phyloP scores from a whole-genome alignment of 2,888 invertebrate genomes.

The Ditula angustiorana region DNA sequence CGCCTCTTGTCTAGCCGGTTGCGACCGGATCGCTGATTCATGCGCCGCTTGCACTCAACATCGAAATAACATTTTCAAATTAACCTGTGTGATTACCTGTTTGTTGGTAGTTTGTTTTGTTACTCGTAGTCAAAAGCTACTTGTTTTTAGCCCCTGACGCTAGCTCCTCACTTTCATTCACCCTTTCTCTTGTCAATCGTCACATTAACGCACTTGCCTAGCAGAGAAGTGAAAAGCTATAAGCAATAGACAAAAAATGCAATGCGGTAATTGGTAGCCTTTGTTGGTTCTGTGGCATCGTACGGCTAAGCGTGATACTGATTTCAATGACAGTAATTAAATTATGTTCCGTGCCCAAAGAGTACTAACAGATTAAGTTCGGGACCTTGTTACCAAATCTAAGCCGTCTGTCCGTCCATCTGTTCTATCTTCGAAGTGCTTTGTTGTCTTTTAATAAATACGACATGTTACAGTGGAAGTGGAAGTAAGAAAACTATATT shows the following conservation, averaged over 20 bases:
- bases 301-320: too few relatives aligned
- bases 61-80: neutral
- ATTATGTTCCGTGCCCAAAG: too few relatives aligned
- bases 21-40: conserved; percentile 64
- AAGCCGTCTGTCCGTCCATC: too few relatives aligned
- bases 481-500: too few relatives aligned
- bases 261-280: neutral
- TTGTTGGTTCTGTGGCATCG: neutral
- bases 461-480: too few relatives aligned
- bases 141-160: neutral
- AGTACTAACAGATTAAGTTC: too few relatives aligned
- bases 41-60: conserved; percentile 29
- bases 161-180: neutral
- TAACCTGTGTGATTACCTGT: neutral
- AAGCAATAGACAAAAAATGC: neutral
- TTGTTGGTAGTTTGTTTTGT: neutral
- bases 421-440: too few relatives aligned
- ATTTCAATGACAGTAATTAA: too few relatives aligned
- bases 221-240: neutral
- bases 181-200: neutral
- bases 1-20: conserved; percentile 65
- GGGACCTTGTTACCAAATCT: too few relatives aligned
- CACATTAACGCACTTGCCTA: neutral
- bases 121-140: too few relatives aligned
- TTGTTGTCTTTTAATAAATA: too few relatives aligned